Evolutionary conservation across 2,113 vertebrate genomes (phyloP).

Genomic region (Crotalus helleri): DNA sequence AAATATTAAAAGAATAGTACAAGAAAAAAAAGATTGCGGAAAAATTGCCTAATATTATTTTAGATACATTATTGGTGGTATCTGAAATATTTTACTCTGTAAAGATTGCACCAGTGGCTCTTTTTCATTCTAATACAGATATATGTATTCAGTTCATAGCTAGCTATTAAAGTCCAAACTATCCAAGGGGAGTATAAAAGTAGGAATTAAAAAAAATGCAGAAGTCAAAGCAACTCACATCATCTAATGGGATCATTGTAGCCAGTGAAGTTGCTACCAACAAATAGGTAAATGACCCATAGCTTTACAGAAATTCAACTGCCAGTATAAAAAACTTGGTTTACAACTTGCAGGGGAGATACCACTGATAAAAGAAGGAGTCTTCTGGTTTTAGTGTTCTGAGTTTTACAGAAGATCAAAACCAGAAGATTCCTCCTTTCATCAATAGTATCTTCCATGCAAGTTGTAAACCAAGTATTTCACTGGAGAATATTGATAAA

Average conservation of each 20-base stretch:
- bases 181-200: background rate
- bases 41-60: background rate
- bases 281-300: background rate
- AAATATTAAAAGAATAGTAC: background rate
- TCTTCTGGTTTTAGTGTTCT: background rate
- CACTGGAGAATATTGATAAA: background rate
- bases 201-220: background rate
- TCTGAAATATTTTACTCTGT: background rate
- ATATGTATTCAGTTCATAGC: background rate
- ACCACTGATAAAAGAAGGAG: background rate
- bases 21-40: background rate
- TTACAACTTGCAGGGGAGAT: background rate
- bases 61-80: background rate
- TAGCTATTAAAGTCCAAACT: background rate
- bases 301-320: background rate
- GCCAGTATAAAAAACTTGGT: background rate
- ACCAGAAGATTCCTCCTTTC: background rate
- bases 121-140: background rate
- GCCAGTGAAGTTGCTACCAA: background rate
- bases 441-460: background rate
- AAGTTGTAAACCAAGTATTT: background rate
- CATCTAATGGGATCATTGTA: background rate
- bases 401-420: background rate
- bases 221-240: background rate
- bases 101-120: background rate